Base-by-base conservation (phyloP, 2,113 vertebrate species). In the Sisor rabdophorus region DNA sequence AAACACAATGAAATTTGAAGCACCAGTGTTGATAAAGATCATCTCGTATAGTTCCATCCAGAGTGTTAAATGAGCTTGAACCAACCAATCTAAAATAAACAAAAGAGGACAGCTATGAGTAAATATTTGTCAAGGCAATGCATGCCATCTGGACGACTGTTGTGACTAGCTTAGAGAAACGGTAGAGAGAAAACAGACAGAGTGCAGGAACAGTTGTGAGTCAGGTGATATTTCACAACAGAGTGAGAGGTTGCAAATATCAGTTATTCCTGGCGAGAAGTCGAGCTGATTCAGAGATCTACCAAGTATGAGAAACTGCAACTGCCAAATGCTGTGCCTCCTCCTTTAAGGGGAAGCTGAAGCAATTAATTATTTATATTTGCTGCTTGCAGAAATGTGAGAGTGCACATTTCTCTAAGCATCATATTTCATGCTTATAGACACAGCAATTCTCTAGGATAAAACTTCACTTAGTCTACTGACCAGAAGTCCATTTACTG, bases 231-330 rank as follows among this genome's bases (percentile, higher is more conserved):
- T 61, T 78, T 78, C 56, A 78, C 16, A 24, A 71, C 50, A 61
- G 28, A 70, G 26, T 52, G 50, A 70, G 47, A 52, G 44, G 55
- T 77, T 70, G 55, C 67, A 71, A 58, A 70, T 70, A 70, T 70
- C 54, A 61, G 67, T 54, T 78, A 78, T 71, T 78, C 76, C 63
- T 78, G 76, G 76, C 56, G 24, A 52, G 76, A 54, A 50, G 67
- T 63, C 53, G 67, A 71, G 76, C 76, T 71, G 76, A 78, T 71
- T 78, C 68, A 77, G 67, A 60, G 65, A 77, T 71, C 65, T 48
- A 61, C 76, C 53, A 58, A 12, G n/a, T 60, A 70, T 78, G 48
- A 78, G 68, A 61, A 78, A 60, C 47, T 71, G 76, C 76, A 71
- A 67, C 67, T 53, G 55, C 56, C 68, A 71, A 63, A 60, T 44